Conservation (phyloP, 2,113 vertebrate species). For the Nesoenas mayeri region DNA sequence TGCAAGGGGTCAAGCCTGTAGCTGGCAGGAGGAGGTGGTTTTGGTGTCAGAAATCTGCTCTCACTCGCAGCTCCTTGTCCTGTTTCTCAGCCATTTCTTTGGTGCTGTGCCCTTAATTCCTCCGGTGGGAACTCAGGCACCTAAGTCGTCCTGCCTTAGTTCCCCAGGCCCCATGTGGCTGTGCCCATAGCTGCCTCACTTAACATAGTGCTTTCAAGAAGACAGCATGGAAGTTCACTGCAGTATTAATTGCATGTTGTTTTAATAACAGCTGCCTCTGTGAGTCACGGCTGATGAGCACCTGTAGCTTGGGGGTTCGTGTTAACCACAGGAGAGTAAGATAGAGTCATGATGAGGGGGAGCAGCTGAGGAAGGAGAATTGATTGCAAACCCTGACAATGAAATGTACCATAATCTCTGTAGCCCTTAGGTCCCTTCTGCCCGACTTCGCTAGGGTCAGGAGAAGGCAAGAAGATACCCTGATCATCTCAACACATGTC, state of each 20-base stretch:
- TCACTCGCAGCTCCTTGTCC: not conserved
- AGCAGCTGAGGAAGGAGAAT: not conserved
- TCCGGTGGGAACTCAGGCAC: not conserved
- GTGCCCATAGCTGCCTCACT: not conserved
- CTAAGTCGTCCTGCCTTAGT: not conserved
- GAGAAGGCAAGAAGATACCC: not conserved
- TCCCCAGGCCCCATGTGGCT: not conserved
- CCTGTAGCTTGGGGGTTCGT: not conserved
- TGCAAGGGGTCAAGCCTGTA: not conserved
- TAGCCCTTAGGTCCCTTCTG: not conserved
- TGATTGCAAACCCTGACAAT: not conserved
- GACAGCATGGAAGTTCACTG: not conserved
- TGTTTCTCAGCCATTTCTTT: rapidly evolving
- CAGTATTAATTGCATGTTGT: not conserved
- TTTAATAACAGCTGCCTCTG: not conserved
- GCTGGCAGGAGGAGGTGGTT: not conserved
- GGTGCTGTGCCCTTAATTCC: not conserved
- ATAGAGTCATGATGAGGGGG: not conserved
- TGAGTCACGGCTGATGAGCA: not conserved
- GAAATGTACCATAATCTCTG: not conserved
- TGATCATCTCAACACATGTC: not conserved
- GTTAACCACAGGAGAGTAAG: not conserved
- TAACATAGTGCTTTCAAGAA: not conserved
- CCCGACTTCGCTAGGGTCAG: not conserved
- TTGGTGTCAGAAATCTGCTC: not conserved